Conservation (phyloP, 1,140 invertebrate genomes). For the Neodiprion fabricii region DNA sequence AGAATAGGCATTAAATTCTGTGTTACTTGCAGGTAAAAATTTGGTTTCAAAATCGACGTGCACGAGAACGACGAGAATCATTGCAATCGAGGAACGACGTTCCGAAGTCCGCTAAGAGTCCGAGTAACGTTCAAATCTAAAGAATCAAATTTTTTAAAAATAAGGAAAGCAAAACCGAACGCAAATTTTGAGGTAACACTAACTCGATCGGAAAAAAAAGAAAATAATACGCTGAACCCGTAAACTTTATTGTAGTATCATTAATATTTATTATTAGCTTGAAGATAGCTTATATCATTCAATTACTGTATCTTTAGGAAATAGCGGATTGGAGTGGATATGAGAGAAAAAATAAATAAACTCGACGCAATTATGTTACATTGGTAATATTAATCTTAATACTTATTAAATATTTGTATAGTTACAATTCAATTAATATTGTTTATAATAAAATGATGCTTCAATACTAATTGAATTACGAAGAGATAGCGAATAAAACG, state of each 20-base stretch:
- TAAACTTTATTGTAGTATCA: constrained; percentile 9
- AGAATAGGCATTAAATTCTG: too few relatives aligned
- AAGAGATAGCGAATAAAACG: too few relatives aligned
- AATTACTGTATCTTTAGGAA: not conserved
- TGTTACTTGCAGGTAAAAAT: constrained; percentile 73
- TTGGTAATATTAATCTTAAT: constrained; percentile 4
- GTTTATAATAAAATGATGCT: not conserved
- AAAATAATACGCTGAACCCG: constrained; percentile 19
- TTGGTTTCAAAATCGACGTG: constrained; percentile 83
- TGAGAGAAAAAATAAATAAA: constrained; percentile 22
- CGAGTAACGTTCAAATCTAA: not conserved
- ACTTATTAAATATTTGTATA: constrained; percentile 40
- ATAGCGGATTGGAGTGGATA: not conserved
- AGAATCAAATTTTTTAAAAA: not conserved
- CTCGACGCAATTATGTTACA: not conserved
- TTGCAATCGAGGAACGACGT: constrained; percentile 11
- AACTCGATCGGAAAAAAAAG: not conserved
- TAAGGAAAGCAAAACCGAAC: not conserved
- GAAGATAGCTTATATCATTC: too few relatives aligned
- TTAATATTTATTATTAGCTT: constrained; percentile 20
- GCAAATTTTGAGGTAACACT: not conserved
- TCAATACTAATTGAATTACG: not conserved
- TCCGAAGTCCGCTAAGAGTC: not conserved
- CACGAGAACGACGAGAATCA: constrained; percentile 71
- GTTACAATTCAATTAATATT: constrained; percentile 23